These are phyloP conservation scores for Gallinago jamesoni DNA, from an alignment of 2,113 vertebrate species.

Conservation along the genomic window DNA sequence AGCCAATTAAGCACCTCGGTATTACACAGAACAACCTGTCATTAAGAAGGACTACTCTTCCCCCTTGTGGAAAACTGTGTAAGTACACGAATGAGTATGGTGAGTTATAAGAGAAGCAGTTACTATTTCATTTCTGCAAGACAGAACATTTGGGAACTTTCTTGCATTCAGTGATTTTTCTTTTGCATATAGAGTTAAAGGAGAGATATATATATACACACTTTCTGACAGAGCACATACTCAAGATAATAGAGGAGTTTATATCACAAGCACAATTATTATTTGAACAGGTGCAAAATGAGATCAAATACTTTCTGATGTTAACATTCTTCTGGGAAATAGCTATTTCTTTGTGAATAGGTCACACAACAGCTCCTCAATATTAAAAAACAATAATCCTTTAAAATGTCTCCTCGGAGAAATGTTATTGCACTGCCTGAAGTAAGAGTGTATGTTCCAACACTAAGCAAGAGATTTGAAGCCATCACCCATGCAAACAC, in stretches of 20 bases:
- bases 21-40: neutral
- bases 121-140: neutral
- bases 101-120: no score
- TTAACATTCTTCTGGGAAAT: neutral
- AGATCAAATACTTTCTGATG: neutral
- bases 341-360: neutral
- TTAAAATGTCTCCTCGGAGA: neutral
- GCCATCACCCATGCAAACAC: neutral
- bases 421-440: neutral
- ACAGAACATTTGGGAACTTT: neutral
- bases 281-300: neutral
- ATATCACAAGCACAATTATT: neutral
- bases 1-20: neutral
- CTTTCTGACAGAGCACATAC: neutral
- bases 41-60: slow-evolving; percentile 52
- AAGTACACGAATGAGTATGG: neutral
- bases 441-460: neutral
- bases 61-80: slow-evolving; percentile 70
- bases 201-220: no score
- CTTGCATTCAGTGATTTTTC: neutral
- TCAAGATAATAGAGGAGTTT: neutral
- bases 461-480: neutral
- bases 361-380: neutral
- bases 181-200: neutral
- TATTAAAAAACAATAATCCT: neutral